phyloP scores from a whole-genome alignment of 2,113 vertebrate genomes.

The Channa maculata region DNA sequence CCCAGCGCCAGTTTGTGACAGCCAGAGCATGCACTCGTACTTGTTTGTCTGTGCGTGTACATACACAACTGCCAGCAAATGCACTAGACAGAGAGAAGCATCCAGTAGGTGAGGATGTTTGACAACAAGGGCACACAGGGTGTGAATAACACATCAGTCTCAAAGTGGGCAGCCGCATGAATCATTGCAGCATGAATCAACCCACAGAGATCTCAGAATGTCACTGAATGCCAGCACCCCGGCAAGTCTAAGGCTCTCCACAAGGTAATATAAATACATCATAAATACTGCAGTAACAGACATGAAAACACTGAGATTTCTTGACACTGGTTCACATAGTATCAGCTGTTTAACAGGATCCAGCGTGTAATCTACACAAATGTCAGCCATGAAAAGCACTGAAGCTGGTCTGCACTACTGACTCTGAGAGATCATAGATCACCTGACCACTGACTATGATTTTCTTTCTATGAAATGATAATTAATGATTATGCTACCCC shows the following conservation, averaged over 20 bases:
- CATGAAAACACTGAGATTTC: conserved; percentile 19
- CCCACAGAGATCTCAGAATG: conserved; percentile 35
- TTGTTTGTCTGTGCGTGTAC: conserved; percentile 4
- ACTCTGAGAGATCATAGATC: neutral
- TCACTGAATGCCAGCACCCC: conserved; percentile 33
- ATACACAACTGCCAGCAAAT: conserved; percentile 28
- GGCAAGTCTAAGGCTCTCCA: conserved; percentile 26
- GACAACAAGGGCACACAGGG: conserved; percentile 11
- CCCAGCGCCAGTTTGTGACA: conserved; percentile 73
- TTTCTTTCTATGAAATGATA: neutral
- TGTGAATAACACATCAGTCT: conserved; percentile 38
- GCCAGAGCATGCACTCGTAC: conserved; percentile 53
- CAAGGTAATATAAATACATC: conserved; percentile 24
- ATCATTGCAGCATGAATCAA: conserved; percentile 25
- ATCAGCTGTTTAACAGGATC: conserved; percentile 22
- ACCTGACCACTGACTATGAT: neutral
- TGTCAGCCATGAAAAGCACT: conserved; percentile 6
- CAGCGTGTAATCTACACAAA: conserved; percentile 9
- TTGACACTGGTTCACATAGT: conserved; percentile 18
- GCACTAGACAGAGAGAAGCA: conserved; percentile 40
- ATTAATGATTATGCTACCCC: neutral
- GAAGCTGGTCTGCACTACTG: neutral
- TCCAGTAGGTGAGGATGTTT: conserved; percentile 55
- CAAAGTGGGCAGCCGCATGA: conserved; percentile 12
- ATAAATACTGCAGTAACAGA: conserved; percentile 16